phyloP scores from a whole-genome alignment of 2,113 vertebrate genomes.

The Mirounga angustirostris region DNA sequence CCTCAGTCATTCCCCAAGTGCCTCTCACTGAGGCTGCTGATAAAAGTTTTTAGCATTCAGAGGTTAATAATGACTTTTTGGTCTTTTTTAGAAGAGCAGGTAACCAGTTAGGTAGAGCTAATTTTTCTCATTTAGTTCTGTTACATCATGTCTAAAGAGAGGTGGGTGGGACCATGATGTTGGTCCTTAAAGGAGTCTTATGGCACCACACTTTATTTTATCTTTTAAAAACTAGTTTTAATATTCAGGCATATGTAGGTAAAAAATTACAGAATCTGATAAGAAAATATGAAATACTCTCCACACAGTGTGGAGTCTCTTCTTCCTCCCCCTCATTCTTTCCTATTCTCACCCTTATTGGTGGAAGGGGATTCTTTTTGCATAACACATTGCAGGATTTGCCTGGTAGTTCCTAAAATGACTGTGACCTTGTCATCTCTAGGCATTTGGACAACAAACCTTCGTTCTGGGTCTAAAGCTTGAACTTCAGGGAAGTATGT shows the following conservation, averaged over 20 bases:
- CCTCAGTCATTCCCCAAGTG: neutral
- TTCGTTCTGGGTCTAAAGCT: neutral
- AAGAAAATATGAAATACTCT: neutral
- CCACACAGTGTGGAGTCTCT: neutral
- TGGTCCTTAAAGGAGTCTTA: neutral
- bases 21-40: neutral
- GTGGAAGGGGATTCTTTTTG: neutral
- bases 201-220: neutral
- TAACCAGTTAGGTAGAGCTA: neutral
- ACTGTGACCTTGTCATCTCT: neutral
- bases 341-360: neutral
- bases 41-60: neutral
- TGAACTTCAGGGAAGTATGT: neutral
- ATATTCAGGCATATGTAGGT: neutral
- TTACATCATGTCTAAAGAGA: neutral
- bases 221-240: neutral
- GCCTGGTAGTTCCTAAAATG: neutral
- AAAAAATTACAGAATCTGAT: neutral
- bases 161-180: no score
- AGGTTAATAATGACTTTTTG: neutral
- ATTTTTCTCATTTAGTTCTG: neutral
- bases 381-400: neutral
- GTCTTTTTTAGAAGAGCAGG: neutral
- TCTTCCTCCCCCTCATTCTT: neutral
- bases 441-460: neutral